phyloP scores from a whole-genome alignment of 2,888 invertebrate species.

The Acanthococcus lagerstroemiae region DNA sequence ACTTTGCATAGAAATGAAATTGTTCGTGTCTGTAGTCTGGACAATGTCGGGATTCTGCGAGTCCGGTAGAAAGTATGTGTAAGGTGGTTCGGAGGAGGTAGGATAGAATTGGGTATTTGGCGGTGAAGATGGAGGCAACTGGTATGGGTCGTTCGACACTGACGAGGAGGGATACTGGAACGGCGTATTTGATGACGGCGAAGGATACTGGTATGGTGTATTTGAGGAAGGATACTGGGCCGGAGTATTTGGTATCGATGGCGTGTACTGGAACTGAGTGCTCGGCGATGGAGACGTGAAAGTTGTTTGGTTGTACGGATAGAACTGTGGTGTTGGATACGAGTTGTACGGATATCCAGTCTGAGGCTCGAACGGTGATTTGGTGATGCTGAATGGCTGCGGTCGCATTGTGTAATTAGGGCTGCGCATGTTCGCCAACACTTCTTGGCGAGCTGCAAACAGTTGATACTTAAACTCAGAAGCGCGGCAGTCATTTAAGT shows the following conservation, averaged over 20 bases:
- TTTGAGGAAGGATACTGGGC: not conserved
- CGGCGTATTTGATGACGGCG: not conserved
- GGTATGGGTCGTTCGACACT: not conserved
- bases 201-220: not conserved
- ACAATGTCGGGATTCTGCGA: constrained; percentile 1
- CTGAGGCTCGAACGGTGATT: not conserved
- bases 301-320: constrained; percentile 6
- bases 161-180: not conserved
- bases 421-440: not conserved
- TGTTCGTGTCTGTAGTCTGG: not conserved
- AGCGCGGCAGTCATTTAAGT: no score
- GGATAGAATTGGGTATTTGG: not conserved
- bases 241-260: not conserved
- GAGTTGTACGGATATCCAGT: constrained; percentile 3
- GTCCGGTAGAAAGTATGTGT: not conserved
- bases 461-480: no score
- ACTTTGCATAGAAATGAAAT: not conserved
- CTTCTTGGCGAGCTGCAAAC: constrained; percentile 10
- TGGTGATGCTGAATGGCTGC: constrained; percentile 8
- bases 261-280: not conserved
- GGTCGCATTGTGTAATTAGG: constrained; percentile 15
- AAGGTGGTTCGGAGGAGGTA: not conserved
- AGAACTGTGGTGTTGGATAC: not conserved
- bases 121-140: not conserved
- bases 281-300: not conserved